A percentile compares a stretch with the other conserved stretches of the same genome.
Conservation (phyloP, 2,888 invertebrate species). For the Adineta ricciae region DNA sequence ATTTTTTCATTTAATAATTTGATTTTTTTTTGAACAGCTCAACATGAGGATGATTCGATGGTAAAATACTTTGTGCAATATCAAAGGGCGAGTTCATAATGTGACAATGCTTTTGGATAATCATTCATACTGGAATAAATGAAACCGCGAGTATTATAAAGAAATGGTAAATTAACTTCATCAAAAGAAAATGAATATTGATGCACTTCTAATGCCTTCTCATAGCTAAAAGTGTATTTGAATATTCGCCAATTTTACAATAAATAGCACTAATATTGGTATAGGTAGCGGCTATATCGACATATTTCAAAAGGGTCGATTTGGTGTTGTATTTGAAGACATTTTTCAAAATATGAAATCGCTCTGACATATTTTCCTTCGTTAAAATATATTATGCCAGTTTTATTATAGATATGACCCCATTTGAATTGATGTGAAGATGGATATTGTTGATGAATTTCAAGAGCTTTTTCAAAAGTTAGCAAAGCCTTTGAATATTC, state of each 20-base stretch:
- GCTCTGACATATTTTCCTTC: not conserved
- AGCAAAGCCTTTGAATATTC: not conserved
- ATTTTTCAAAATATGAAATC: not conserved
- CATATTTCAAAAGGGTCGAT: not conserved
- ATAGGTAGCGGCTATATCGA: not conserved
- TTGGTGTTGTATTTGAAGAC: not conserved
- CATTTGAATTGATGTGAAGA: not conserved
- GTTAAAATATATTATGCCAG: not conserved
- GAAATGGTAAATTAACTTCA: not conserved
- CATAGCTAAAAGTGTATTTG: too few relatives aligned
- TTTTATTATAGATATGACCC: not conserved
- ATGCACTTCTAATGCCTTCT: not conserved
- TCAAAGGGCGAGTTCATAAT: too few relatives aligned
- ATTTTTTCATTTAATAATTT: too few relatives aligned
- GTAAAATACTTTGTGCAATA: too few relatives aligned
- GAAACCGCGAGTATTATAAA: not conserved
- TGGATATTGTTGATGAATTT: not conserved
- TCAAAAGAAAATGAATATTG: not conserved
- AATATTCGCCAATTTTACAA: too few relatives aligned
- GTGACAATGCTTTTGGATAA: too few relatives aligned
- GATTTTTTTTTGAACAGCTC: too few relatives aligned
- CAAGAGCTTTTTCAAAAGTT: not conserved
- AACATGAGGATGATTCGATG: too few relatives aligned
- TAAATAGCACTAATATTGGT: not conserved
- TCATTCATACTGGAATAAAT: too few relatives aligned